Evolutionary conservation across 2,113 vertebrate genomes (phyloP).

Genomic region (Leiothrix lutea): DNA sequence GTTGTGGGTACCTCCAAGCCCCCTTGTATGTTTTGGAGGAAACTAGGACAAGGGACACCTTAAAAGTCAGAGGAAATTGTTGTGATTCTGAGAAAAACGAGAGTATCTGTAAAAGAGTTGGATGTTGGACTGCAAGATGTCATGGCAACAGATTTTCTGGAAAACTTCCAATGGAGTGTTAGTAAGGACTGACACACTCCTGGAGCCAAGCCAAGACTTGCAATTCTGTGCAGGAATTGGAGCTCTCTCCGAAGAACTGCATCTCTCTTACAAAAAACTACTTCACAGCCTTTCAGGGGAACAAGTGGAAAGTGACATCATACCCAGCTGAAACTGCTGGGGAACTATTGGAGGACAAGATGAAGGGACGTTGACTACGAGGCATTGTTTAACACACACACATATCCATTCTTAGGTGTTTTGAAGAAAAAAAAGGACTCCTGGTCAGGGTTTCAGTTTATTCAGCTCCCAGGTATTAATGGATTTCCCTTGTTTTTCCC

Average conservation of each 20-base stretch:
- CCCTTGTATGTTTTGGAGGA: neutral
- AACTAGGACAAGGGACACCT: neutral
- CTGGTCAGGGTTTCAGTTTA: neutral
- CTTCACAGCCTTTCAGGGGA: neutral
- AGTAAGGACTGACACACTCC: neutral
- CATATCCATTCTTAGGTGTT: neutral
- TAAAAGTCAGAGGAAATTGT: neutral
- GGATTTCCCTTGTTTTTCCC: neutral
- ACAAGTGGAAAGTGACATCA: neutral
- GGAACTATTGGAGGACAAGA: neutral
- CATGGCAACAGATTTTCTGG: neutral
- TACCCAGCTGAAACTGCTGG: neutral
- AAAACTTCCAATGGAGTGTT: neutral
- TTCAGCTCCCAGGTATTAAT: neutral
- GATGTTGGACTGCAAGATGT: neutral
- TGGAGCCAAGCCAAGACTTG: neutral
- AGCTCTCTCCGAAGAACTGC: neutral
- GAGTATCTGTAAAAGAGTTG: neutral
- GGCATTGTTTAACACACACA: neutral
- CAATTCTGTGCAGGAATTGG: neutral
- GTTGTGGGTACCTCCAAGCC: neutral
- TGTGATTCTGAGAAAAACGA: neutral
- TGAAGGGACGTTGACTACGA: fast-evolving
- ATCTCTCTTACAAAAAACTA: neutral
- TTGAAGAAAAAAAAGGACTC: neutral